phyloP scores from a whole-genome alignment of 2,113 vertebrate genomes.

The Copsychus sechellarum region DNA sequence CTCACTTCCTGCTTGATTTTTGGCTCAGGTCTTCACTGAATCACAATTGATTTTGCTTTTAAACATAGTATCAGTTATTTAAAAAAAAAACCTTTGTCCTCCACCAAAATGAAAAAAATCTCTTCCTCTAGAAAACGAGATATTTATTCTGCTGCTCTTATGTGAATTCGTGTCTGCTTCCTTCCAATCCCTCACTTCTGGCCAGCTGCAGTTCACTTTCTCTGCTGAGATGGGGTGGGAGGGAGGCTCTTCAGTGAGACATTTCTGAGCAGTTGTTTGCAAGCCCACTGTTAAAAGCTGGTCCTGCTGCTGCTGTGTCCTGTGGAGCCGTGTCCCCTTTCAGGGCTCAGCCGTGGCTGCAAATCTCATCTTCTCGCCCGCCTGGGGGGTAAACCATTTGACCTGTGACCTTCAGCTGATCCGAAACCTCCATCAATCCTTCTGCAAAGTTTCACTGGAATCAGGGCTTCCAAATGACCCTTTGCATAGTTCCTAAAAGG shows the following conservation, averaged over 20 bases:
- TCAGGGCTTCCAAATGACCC: slow-evolving; percentile 40
- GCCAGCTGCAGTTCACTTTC: not conserved
- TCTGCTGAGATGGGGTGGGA: not conserved
- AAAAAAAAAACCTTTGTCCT: not conserved
- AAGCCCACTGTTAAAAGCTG: not conserved
- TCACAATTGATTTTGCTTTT: not conserved
- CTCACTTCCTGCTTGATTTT: not conserved
- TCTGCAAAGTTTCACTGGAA: slow-evolving; percentile 32
- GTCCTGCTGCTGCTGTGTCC: not conserved
- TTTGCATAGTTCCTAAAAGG: slow-evolving; percentile 42
- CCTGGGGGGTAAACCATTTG: slow-evolving; percentile 47
- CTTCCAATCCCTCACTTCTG: not conserved
- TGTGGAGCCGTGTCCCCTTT: not conserved
- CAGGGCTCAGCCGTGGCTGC: slow-evolving; percentile 2
- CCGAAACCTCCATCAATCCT: slow-evolving; percentile 52
- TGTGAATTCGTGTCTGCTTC: fast-evolving
- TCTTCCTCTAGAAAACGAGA: not conserved
- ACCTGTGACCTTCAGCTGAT: slow-evolving; percentile 42
- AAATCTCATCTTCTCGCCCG: slow-evolving; percentile 43
- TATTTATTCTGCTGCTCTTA: not conserved
- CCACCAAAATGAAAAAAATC: not conserved
- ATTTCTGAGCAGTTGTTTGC: not conserved
- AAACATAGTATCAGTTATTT: not conserved
- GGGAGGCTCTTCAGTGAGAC: not conserved
- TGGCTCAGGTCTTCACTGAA: not conserved